Conservation (phyloP, 2,888 invertebrate species). For the Drosophila maculinotata region DNA sequence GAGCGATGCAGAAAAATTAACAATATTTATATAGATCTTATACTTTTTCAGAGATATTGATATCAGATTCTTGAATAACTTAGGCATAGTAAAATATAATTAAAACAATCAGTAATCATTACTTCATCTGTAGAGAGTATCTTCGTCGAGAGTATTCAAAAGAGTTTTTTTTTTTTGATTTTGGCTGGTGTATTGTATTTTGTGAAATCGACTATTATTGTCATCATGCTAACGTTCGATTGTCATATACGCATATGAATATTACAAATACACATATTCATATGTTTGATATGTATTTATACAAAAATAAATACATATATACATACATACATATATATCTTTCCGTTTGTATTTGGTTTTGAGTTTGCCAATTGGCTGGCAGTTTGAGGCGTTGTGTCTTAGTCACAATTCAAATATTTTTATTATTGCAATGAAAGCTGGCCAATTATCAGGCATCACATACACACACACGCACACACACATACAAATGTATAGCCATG, state of each 20-base stretch:
- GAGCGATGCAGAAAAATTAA: not conserved
- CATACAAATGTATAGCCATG: not conserved
- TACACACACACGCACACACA: conserved; percentile 10
- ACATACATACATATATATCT: conserved; percentile 27
- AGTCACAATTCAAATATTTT: conserved; percentile 70
- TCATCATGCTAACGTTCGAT: conserved; percentile 78
- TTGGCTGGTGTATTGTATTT: conserved; percentile 61
- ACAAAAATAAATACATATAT: too few relatives aligned
- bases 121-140: conserved; percentile 45
- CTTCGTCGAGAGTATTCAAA: not conserved
- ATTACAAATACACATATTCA: conserved; percentile 15
- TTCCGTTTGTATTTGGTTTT: conserved; percentile 63
- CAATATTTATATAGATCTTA: not conserved
- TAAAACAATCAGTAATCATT: too few relatives aligned
- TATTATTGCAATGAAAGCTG: conserved; percentile 76
- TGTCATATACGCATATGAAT: conserved; percentile 47
- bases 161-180: not conserved
- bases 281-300: not conserved
- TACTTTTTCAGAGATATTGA: too few relatives aligned
- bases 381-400: conserved; percentile 57
- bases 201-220: conserved; percentile 80
- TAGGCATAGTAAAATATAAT: too few relatives aligned
- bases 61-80: not conserved
- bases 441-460: conserved; percentile 66
- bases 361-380: conserved; percentile 63